phyloP scores from a whole-genome alignment of 2,888 invertebrate species.

The Lasioglossum pauxillum region DNA sequence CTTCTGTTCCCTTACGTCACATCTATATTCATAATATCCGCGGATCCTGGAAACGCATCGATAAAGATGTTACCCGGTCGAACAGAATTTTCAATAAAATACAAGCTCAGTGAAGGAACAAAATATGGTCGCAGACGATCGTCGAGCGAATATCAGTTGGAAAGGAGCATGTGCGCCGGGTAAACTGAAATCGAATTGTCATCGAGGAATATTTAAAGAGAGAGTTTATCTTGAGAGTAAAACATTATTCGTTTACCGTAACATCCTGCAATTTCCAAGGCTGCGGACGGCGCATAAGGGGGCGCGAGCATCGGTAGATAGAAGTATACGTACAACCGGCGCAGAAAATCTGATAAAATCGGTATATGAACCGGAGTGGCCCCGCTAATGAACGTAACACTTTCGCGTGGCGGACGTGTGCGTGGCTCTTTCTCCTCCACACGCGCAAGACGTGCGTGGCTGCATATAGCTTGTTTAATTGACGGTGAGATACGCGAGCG shows the following conservation, averaged over 20 bases:
- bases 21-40: slow-evolving; percentile 13
- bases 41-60: neutral
- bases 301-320: slow-evolving; percentile 39
- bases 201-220: neutral
- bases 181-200: neutral
- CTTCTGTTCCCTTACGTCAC: slow-evolving; percentile 34
- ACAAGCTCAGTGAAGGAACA: neutral
- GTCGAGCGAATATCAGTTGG: neutral
- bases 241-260: neutral
- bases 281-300: slow-evolving; percentile 19
- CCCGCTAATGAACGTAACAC: slow-evolving; percentile 79
- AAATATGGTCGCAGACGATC: neutral
- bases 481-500: slow-evolving; percentile 71
- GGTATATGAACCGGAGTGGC: slow-evolving; percentile 57
- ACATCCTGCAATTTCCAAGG: slow-evolving; percentile 17
- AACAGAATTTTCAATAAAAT: neutral
- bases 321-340: slow-evolving; percentile 57
- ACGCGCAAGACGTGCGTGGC: slow-evolving; percentile 57
- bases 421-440: slow-evolving; percentile 37
- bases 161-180: neutral
- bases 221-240: neutral
- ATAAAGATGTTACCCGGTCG: neutral
- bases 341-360: slow-evolving; percentile 77
- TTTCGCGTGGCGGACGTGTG: slow-evolving; percentile 69
- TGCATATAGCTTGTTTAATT: slow-evolving; percentile 71